A percentile compares a stretch with the other conserved stretches of the same genome.
These are phyloP conservation scores for Plectus sambesii DNA, from an alignment of 1,140 invertebrate species.

Conservation along the genomic window DNA sequence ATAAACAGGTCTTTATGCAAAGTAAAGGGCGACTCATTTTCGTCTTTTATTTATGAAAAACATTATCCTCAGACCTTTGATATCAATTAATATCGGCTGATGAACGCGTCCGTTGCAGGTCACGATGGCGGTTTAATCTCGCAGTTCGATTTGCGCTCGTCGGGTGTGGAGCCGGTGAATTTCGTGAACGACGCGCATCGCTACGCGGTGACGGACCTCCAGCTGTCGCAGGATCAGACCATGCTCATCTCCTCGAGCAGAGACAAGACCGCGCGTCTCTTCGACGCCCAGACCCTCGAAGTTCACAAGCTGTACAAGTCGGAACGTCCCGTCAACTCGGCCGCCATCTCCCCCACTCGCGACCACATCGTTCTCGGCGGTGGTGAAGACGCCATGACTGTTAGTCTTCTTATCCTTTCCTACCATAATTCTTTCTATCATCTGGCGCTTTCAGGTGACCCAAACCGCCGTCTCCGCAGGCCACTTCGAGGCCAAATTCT, in stretches of 20 bases:
- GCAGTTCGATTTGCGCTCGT: constrained; percentile 38
- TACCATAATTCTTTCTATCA: neutral
- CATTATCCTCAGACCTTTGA: no score
- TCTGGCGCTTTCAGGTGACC: constrained; percentile 85
- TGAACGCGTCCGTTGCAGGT: no score
- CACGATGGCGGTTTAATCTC: no score
- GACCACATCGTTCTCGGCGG: constrained; percentile 44
- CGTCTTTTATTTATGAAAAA: no score
- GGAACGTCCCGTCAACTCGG: constrained; percentile 44
- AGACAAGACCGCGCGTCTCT: constrained; percentile 41
- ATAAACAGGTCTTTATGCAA: no score
- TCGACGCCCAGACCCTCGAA: constrained; percentile 34
- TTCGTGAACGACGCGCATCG: constrained; percentile 26
- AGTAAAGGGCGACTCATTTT: no score
- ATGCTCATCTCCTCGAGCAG: constrained; percentile 40
- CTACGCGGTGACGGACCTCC: constrained; percentile 36
- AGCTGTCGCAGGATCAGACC: constrained; percentile 36
- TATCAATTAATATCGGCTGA: no score
- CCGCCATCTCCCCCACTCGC: constrained; percentile 41
- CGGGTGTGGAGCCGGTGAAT: constrained; percentile 24
- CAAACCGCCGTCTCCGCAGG: constrained; percentile 85
- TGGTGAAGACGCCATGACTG: constrained; percentile 41
- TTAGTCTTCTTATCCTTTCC: neutral
- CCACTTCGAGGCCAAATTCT: constrained; percentile 96
- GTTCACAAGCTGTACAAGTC: constrained; percentile 43